Conservation (phyloP, 2,113 vertebrate species). For the Psettodes erumei region DNA sequence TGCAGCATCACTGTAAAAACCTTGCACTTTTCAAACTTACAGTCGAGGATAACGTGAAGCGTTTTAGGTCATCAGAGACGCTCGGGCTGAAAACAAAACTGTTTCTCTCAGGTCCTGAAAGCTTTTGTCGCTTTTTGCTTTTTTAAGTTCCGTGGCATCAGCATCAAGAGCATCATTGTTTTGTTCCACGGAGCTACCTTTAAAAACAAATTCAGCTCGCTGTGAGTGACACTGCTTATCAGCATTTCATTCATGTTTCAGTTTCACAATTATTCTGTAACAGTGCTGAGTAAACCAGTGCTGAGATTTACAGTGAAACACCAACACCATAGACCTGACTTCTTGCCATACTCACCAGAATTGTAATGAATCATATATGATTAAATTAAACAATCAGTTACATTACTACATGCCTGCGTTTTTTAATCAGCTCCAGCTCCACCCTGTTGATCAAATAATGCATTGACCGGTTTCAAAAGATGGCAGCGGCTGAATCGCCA, state of each 20-base stretch:
- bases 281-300: neutral
- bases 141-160: neutral
- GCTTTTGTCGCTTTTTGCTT: no score
- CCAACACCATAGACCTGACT: neutral
- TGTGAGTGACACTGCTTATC: slow-evolving; percentile 13
- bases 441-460: no score
- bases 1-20: neutral
- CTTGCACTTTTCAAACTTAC: neutral
- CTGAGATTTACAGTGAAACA: neutral
- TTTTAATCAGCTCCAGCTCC: no score
- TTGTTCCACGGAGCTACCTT: neutral
- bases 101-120: neutral
- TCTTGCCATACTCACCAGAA: neutral
- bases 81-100: neutral
- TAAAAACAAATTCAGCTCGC: neutral
- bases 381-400: neutral
- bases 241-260: neutral
- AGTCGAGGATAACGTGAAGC: slow-evolving; percentile 3
- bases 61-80: neutral
- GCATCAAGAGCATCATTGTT: neutral
- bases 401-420: neutral
- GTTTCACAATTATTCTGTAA: neutral
- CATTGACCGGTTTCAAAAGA: no score
- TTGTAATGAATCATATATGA: neutral
- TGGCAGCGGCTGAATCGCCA: no score